Evolutionary conservation across 2,113 vertebrate genomes (phyloP).

Genomic region (Mionectes macconnelli): DNA sequence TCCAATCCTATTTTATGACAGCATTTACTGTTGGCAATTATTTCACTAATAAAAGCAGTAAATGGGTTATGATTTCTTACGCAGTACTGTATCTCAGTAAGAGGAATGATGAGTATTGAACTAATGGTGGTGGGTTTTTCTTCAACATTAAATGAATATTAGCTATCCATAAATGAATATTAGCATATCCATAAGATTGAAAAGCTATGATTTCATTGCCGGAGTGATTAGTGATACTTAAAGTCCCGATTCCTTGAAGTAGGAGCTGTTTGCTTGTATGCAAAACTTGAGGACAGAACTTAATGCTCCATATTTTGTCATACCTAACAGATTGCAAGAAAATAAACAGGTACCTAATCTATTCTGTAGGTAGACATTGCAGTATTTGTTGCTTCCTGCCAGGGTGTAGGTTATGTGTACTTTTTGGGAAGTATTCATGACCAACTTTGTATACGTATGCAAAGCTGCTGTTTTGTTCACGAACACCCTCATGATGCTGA

Average conservation of each 20-base stretch:
- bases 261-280: neutral
- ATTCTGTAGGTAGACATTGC: neutral
- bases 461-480: neutral
- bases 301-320: neutral
- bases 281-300: neutral
- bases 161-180: neutral
- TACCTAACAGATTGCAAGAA: neutral
- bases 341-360: neutral
- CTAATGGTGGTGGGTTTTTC: neutral
- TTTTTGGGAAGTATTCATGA: neutral
- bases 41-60: slow-evolving; percentile 7
- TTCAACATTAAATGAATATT: neutral
- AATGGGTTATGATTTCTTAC: neutral
- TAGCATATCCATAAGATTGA: neutral
- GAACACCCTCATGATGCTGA: neutral
- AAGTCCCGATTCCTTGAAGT: neutral
- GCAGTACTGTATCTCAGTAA: neutral
- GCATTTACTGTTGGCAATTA: neutral
- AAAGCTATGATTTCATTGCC: neutral
- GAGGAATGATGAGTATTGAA: neutral
- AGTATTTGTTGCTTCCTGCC: neutral
- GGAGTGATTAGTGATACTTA: neutral
- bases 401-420: neutral
- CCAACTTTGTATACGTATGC: neutral
- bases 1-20: neutral